A percentile compares a stretch with the other conserved stretches of the same genome.
phyloP scores from a whole-genome alignment of 2,113 vertebrate genomes.

The Chitala chitala region DNA sequence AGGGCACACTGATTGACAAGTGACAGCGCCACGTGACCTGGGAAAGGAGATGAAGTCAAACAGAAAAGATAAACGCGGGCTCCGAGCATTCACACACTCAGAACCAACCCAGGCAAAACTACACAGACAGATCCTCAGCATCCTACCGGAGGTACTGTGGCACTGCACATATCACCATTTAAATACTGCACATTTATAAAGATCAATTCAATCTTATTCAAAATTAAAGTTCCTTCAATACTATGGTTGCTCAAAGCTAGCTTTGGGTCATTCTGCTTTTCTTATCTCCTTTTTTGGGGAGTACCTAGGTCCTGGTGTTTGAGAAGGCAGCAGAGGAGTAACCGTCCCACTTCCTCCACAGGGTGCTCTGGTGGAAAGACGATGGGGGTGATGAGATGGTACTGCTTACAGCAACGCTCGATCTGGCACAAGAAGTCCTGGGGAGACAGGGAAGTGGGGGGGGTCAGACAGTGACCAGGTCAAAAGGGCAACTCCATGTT shows the following conservation, averaged over 20 bases:
- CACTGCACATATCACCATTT: too few species aligned
- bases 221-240: too few species aligned
- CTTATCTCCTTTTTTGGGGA: too few species aligned
- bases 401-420: slow-evolving; percentile 92
- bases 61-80: not conserved
- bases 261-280: too few species aligned
- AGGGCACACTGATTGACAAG: slow-evolving; percentile 84
- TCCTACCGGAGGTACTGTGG: too few species aligned
- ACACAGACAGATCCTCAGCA: too few species aligned
- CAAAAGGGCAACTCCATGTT: not conserved
- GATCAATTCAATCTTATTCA: too few species aligned
- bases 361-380: slow-evolving; percentile 93
- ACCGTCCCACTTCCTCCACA: slow-evolving; percentile 94
- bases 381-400: slow-evolving; percentile 92
- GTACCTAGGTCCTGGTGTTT: slow-evolving; percentile 98
- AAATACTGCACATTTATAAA: too few species aligned
- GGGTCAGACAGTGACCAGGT: not conserved
- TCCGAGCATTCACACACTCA: not conserved
- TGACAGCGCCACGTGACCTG: slow-evolving; percentile 89
- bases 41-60: not conserved
- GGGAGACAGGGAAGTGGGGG: not conserved
- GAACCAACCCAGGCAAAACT: too few species aligned
- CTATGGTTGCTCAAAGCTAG: too few species aligned
- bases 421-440: slow-evolving; percentile 97
- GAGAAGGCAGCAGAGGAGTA: slow-evolving; percentile 90